A percentile compares a stretch with the other conserved stretches of the same genome.
phyloP scores from a whole-genome alignment of 2,113 vertebrate genomes.

The Columba livia region DNA sequence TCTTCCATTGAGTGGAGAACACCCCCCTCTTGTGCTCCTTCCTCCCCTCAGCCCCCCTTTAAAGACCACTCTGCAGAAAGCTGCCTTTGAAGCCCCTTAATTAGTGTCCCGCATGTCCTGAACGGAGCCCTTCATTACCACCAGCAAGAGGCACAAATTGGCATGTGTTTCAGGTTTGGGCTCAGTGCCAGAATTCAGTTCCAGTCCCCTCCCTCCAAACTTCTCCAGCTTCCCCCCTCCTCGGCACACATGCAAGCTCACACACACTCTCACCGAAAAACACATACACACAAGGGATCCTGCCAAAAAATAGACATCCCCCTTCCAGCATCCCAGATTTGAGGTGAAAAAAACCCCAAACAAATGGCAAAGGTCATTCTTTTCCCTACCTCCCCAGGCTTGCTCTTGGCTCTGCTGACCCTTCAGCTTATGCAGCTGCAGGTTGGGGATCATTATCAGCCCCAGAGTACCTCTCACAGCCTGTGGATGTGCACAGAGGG shows the following conservation, averaged over 20 bases:
- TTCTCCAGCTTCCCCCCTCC: background rate
- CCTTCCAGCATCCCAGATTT: background rate
- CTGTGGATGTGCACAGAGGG: slow-evolving; percentile 66
- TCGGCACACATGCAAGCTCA: background rate
- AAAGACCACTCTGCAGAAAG: slow-evolving; percentile 54
- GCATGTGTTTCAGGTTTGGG: slow-evolving; percentile 53
- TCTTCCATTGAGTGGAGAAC: slow-evolving; percentile 55
- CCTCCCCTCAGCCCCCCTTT: slow-evolving; percentile 58
- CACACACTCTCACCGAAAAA: background rate
- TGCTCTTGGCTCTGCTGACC: slow-evolving; percentile 50
- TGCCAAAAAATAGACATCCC: background rate
- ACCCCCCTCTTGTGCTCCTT: slow-evolving; percentile 60
- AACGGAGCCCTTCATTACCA: slow-evolving; percentile 69
- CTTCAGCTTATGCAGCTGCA: slow-evolving; percentile 49
- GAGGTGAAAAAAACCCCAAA: background rate
- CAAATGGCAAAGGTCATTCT: background rate
- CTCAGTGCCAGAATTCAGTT: slow-evolving; percentile 27
- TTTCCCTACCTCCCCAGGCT: background rate
- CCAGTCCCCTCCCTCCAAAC: slow-evolving; percentile 21
- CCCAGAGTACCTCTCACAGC: slow-evolving; percentile 61
- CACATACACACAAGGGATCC: background rate
- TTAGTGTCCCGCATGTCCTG: slow-evolving; percentile 67
- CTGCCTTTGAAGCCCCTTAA: slow-evolving; percentile 70
- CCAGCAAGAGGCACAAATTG: slow-evolving; percentile 55
- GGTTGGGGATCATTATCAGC: slow-evolving; percentile 66